phyloP scores from a whole-genome alignment of 1,140 invertebrate species.

The Meloidogyne floridensis region DNA sequence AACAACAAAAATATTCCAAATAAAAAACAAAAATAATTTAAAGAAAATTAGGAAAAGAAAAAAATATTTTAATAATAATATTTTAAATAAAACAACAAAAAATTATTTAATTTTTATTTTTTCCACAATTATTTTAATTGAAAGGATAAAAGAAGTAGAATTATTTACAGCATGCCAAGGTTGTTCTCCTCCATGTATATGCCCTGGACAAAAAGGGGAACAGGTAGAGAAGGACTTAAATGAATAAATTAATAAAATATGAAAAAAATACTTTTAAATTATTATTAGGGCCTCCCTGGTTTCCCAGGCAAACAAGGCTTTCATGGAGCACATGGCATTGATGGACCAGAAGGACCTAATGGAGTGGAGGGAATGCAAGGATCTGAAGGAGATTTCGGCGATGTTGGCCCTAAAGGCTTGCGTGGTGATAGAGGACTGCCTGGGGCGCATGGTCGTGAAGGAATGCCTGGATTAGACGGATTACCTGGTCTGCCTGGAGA shows the following conservation, averaged over 20 bases:
- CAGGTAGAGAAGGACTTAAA: constrained; percentile 2
- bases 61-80: neutral
- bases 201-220: constrained; percentile 63
- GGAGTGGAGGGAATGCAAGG: constrained; percentile 59
- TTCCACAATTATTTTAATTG: neutral
- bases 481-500: constrained; percentile 62
- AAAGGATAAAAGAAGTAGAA: neutral
- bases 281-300: constrained; percentile 50
- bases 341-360: constrained; percentile 60
- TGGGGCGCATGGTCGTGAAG: constrained; percentile 54
- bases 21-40: neutral
- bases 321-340: constrained; percentile 57
- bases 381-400: constrained; percentile 47
- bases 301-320: constrained; percentile 58
- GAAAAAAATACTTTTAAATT: neutral
- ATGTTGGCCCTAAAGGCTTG: constrained; percentile 27
- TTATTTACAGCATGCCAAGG: constrained; percentile 61
- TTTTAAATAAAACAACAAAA: constrained; percentile 5
- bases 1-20: neutral
- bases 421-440: constrained; percentile 55
- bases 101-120: constrained; percentile 4
- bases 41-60: neutral
- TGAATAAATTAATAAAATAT: constrained; percentile 16
- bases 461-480: constrained; percentile 60
- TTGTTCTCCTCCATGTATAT: constrained; percentile 63